These are phyloP conservation scores for Arrhopalites spinosus DNA, from an alignment of 2,888 invertebrate species.

Conservation along the genomic window DNA sequence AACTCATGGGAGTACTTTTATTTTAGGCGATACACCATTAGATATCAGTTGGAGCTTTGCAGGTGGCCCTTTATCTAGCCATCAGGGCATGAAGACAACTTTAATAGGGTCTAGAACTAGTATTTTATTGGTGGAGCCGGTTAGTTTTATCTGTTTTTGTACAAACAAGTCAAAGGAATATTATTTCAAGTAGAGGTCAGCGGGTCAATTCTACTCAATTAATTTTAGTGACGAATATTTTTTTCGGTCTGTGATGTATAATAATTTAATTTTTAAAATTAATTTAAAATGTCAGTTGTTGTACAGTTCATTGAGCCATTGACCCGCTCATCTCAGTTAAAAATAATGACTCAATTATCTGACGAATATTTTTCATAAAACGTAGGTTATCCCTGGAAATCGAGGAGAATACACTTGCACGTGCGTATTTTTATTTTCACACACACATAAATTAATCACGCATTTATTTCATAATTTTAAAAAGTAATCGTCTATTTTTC, in stretches of 20 bases:
- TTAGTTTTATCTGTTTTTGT: no score
- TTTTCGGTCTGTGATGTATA: no score
- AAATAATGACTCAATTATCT: no score
- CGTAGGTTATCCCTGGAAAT: slow-evolving; percentile 55
- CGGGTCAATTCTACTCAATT: no score
- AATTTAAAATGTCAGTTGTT: no score
- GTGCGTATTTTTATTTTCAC: background rate
- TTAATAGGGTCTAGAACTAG: slow-evolving; percentile 67
- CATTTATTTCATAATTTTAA: background rate
- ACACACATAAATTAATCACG: background rate
- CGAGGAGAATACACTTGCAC: slow-evolving; percentile 56
- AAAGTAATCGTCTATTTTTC: slow-evolving; percentile 13
- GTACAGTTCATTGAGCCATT: no score
- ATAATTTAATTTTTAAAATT: no score
- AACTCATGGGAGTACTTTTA: background rate
- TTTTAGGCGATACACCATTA: slow-evolving; percentile 48
- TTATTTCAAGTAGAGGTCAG: no score
- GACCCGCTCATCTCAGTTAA: no score
- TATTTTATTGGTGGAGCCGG: slow-evolving; percentile 62
- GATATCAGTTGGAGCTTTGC: slow-evolving; percentile 52
- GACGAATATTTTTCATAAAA: no score
- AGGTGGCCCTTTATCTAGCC: slow-evolving; percentile 49
- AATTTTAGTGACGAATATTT: no score
- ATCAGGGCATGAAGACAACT: slow-evolving; percentile 63
- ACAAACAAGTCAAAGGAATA: no score